Base-by-base conservation (phyloP, 2,113 vertebrate genomes). In the Malurus melanocephalus region DNA sequence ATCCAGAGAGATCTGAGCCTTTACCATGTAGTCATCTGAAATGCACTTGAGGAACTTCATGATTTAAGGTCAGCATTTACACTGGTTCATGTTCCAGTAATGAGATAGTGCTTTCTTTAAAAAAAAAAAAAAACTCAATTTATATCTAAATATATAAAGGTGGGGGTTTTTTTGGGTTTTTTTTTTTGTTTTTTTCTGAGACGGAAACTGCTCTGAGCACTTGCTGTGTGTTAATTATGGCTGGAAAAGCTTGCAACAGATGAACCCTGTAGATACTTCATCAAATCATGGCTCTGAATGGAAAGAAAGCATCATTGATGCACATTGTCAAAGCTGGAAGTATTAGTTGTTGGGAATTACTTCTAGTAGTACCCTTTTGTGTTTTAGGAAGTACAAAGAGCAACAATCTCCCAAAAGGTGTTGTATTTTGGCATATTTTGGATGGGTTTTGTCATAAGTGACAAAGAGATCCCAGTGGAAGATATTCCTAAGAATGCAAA, bases 381-480 rank as follows among this genome's bases (percentile, higher is more conserved):
- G 53, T 93, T 65, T 80, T 40, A 38, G 33, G 74, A 90, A 76
- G 66, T 75, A 87, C 33, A 79, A 42, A 92, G 73, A 75, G 11
- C 80, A 93, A 10, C 51, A 85, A 55, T 94, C 27, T 95, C 78
- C 67, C 53, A 40, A 72, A 86, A 95, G 77, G 69, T 92, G 80
- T 78, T 3, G 10, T 59, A 75, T 90, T 90, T 87, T 85, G 61
- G 45, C n/a, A 21, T 72, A 84, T 84, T 92, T 89, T 83, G 55
- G n/a, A 49, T 91, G 38, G n/a, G 42, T 92, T 94, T 93, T 96
- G 91, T 95, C 66, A 78, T 91, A 92, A 91, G 61, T 91, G 85
- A 92, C 90, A 89, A 91, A 95, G 81, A 92, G 92, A 88, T 95
- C 59, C 32, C 66, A 51, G 53, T 65, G 53, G 59, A 81, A 95